Base-by-base conservation (phyloP, 2,888 invertebrate genomes). In the Pollenia griseotomentosa region DNA sequence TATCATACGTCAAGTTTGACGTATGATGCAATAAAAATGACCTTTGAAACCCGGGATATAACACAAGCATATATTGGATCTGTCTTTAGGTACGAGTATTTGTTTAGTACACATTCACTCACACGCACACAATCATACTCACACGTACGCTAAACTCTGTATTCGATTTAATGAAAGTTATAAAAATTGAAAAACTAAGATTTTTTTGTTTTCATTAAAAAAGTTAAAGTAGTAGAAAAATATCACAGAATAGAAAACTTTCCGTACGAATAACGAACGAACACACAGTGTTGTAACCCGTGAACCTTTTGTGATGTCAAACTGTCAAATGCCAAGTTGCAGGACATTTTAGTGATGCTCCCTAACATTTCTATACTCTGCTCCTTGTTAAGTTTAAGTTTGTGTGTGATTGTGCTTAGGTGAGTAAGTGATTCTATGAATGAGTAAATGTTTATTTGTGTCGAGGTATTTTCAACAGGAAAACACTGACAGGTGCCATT, bases 261-360 rank as follows among this genome's bases (percentile, higher is more conserved):
- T 55, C 23, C 51, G 23, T 51, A 68, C 1, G 33, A 19, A 71
- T 70, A 51, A 42, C 40, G 42, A 23, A 33, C 5, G 33, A 42
- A 65, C 19, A 55, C 33, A 61, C 78, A 68, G 61, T 74, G 48
- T 68, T 78, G 74, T 81, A 77, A 78, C 78, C 87, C 46, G 55
- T 81, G 66, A 82, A 87, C 84, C 84, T 82, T 84, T 84, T 78
- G 63, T 57, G 74, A 82, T 87, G 87, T 87, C 87, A 87, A 87
- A 82, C 84, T 87, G 87, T 87, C 87, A 87, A 87, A 87, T 87
- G 84, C 70, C 84, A 87, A 74, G 68, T 78, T 81, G 82, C 57
- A 68, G 74, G 79, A 78, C 87, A 78, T 84, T 70, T 65, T 51
- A 73, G 48, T 82, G 78, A 74, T 75, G 66, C 61, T 87, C 73